A percentile compares a stretch with the other conserved stretches of the same genome.
Evolutionary conservation across 1,140 invertebrate species (phyloP).

Genomic region (Camponotus pennsylvanicus): DNA sequence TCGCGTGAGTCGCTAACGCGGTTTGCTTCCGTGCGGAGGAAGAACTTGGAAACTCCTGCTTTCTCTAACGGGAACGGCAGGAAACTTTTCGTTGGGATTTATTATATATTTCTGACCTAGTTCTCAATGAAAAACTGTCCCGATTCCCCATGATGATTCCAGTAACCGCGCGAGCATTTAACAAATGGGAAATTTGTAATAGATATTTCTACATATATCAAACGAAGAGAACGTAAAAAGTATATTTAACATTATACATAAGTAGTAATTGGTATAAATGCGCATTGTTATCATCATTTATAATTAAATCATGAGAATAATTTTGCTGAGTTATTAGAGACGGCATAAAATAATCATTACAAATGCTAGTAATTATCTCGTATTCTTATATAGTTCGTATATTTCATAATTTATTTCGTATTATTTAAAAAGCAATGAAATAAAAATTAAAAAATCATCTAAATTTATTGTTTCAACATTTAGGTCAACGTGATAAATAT

Average conservation of each 20-base stretch:
- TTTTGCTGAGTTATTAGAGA: not conserved
- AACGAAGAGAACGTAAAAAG: not conserved
- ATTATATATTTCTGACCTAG: constrained; percentile 67
- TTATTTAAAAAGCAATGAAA: not conserved
- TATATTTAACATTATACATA: not conserved
- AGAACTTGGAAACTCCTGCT: constrained; percentile 47
- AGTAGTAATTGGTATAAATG: constrained; percentile 1
- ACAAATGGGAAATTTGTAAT: constrained; percentile 27
- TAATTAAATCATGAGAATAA: not conserved
- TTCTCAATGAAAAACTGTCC: constrained; percentile 56
- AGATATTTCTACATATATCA: not conserved
- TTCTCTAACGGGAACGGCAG: constrained; percentile 31
- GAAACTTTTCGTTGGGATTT: constrained; percentile 51
- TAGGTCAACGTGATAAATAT: constrained; percentile 50
- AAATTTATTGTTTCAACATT: constrained; percentile 24
- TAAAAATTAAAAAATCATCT: constrained; percentile 41
- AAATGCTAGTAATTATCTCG: not conserved
- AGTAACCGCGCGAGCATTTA: not conserved
- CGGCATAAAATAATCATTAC: not conserved
- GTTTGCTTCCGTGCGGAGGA: constrained; percentile 8
- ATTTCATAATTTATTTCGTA: not conserved
- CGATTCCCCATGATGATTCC: constrained; percentile 45
- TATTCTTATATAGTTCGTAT: not conserved
- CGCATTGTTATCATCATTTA: not conserved
- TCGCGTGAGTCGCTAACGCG: constrained; percentile 47